Evolutionary conservation across 2,888 invertebrate genomes (phyloP), one percentile per base, ranked within the genome.

Genomic region (Plebejus anna): DNA sequence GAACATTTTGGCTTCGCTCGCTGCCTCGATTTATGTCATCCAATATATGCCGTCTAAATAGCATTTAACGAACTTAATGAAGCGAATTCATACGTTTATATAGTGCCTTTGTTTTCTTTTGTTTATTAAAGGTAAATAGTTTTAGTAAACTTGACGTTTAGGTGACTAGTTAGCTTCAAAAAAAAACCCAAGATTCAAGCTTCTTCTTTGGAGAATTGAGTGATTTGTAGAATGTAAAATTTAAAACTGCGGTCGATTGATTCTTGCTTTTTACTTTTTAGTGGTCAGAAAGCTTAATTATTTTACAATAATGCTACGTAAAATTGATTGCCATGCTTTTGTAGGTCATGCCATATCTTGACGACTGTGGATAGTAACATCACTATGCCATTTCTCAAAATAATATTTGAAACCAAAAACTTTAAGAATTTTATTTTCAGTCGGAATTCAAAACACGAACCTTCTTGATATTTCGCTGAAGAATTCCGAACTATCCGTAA

Each of bases 1-100:
- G 83, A 81, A 81, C 87, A 87, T 87, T 90, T 87, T 84, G 84
- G 84, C 83, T 80, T 80, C 80, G 80, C 55, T 51, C 73, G 80
- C 77, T 80, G 82, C 78, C 81, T 85, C 82, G 85, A 83, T 83
- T 83, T 82, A 81, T 82, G 83, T 80, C 78, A 78, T 79, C 79
- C 82, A 82, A 81, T 80, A 78, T 81, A 81, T 79, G 78, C 72
- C 79, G 77, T 79, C 81, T 82, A 82, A 81, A 82, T 81, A 80
- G 79, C 79, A 51, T 79, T 79, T 79, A 79, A 78, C 76, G 75
- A 77, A 77, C 76, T 75, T 42, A 77, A 76, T 38, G 72, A 73
- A 73, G 73, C 73, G 73, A 1, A 73, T 73, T 32, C 11, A 51
- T 22, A 73, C 16, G 32, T 66, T 9, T 59, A 59, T n/a, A 59